Evolutionary conservation across 2,888 invertebrate species (phyloP), one percentile per base, ranked within the genome.

Genomic region (Marronus borbonicus): DNA sequence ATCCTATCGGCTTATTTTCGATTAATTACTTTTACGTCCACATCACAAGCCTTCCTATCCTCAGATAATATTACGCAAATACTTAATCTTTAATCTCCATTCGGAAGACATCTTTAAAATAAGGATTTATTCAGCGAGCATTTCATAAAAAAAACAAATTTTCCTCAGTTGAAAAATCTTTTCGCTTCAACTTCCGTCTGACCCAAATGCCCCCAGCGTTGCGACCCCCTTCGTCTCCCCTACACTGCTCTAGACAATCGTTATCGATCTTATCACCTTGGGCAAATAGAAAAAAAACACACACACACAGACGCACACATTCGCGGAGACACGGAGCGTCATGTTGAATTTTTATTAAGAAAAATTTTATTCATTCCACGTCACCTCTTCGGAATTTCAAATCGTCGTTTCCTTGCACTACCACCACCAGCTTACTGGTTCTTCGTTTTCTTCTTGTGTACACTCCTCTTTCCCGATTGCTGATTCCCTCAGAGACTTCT

Each of bases 361-460:
- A 68, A 68, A 68, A 68, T 68, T 68, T 68, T 68, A 68, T 68
- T 68, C 68, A 68, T 68, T 68, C 68, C 50, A 2, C 68, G 28
- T 68, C 50, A 24, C 28, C 14, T 31, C 62, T 28, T 31, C 28
- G 68, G 50, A 49, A 68, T 68, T 68, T 50, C 50, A 20, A 68
- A 68, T 50, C 31, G 20, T 55, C 28, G 28, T 10, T 24, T 62
- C 62, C 12, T 62, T 60, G 76, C 20, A 20, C 20, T 52, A 17
- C 20, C 20, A 8, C 55, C 24, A 17, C 17, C 20, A 20, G 14
- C 52, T 17, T 17, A 52, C 3, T 4, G 17, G 5, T 17, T 52
- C 14, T 52, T 17, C n/a, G n/a, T 52, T 14, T n/a, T 52, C 17
- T 14, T n/a, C 14, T 14, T 5, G n/a, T 12, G 50, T 14, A 10